These are phyloP conservation scores for Phyto melanocephala DNA, from an alignment of 2,888 invertebrate species.

Conservation along the genomic window DNA sequence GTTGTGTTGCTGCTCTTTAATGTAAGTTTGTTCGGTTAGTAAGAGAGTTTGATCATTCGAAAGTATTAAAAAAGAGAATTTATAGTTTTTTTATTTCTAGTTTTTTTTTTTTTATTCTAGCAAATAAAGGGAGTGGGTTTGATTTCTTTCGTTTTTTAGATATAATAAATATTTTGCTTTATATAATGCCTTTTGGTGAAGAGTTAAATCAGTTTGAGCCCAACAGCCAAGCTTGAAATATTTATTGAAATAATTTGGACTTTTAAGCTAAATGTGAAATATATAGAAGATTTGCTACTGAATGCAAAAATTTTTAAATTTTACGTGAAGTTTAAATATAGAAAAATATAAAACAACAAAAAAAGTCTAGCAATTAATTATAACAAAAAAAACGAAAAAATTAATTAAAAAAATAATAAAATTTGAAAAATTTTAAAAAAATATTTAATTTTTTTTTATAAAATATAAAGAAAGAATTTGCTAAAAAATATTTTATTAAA, in stretches of 20 bases:
- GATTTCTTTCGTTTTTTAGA: constrained; percentile 62
- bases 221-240: constrained; percentile 74
- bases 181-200: constrained; percentile 72
- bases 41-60: constrained; percentile 63
- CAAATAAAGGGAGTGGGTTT: constrained; percentile 46
- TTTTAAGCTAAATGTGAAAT: constrained; percentile 46
- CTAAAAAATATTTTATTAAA: constrained; percentile 14
- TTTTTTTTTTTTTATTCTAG: constrained; percentile 32
- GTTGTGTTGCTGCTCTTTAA: background rate
- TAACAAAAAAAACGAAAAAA: constrained; percentile 48
- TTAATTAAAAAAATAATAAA: constrained; percentile 10
- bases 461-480: constrained; percentile 20
- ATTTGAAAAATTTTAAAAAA: constrained; percentile 22
- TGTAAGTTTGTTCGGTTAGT: background rate
- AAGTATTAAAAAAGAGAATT: constrained; percentile 21
- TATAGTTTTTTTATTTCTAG: too few relatives aligned
- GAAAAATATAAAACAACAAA: constrained; percentile 9
- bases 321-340: constrained; percentile 45
- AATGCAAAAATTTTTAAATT: constrained; percentile 9
- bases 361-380: too few relatives aligned
- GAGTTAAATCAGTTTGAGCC: constrained; percentile 78
- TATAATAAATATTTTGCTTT: constrained; percentile 69
- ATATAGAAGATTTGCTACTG: constrained; percentile 21
- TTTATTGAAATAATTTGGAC: constrained; percentile 40
- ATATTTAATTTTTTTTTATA: background rate